These are phyloP conservation scores for Teleogryllus occipitalis DNA, from an alignment of 1,140 invertebrate species.

Conservation along the genomic window DNA sequence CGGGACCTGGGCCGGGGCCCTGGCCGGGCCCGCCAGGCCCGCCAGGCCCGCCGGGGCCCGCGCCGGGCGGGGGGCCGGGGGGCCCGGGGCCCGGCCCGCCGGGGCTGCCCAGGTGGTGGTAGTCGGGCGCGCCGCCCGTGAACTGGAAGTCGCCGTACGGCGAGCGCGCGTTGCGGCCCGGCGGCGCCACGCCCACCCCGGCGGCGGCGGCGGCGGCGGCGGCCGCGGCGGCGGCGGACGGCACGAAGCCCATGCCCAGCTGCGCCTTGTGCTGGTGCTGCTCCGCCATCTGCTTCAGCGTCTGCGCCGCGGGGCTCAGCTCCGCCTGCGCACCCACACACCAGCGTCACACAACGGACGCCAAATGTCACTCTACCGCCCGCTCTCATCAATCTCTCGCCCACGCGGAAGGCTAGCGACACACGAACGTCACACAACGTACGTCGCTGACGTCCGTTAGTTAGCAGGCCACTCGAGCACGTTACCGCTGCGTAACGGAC, in stretches of 20 bases:
- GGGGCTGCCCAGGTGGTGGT: conserved; percentile 17
- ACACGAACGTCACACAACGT: no score
- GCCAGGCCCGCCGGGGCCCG: conserved; percentile 21
- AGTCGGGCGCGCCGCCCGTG: conserved; percentile 9
- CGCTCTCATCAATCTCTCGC: no score
- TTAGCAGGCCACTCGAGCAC: no score
- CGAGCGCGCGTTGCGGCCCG: conserved; percentile 20
- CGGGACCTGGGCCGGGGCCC: no score
- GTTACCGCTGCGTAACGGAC: no score
- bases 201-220: no score
- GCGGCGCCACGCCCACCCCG: no score
- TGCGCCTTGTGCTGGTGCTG: conserved; percentile 85
- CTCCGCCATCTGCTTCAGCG: conserved; percentile 91
- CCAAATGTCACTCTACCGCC: no score
- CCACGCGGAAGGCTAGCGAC: no score
- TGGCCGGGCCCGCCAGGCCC: conserved; percentile 25
- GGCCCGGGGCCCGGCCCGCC: conserved; percentile 16
- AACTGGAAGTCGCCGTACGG: conserved; percentile 28
- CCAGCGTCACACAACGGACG: no score
- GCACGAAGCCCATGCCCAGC: conserved; percentile 43
- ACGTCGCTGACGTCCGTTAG: no score
- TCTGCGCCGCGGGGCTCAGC: conserved; percentile 82
- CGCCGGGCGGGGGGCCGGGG: conserved; percentile 3
- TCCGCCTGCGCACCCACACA: conserved; percentile 38
- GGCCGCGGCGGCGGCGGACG: conserved; percentile 25